Evolutionary conservation across 2,113 vertebrate species (phyloP), one percentile per base, ranked within the genome.

Genomic region (Bos indicus): DNA sequence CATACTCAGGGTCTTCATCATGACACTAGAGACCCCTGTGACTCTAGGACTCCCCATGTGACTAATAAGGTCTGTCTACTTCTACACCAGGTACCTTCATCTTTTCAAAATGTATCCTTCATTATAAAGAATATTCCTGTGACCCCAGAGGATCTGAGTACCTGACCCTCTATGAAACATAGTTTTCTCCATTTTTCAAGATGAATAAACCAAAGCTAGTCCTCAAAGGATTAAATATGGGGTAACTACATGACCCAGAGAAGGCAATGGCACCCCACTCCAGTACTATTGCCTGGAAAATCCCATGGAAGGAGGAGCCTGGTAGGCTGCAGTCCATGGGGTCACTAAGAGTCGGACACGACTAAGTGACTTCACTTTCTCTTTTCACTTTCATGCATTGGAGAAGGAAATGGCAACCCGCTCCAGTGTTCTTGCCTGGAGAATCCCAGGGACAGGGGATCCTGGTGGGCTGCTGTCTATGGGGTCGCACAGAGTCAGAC

Each of bases 131-230:
- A 86, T 59, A 33, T 54, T 81, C n/a, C 80, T 33, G n/a, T 56
- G 83, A 46, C 59, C 43, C 7, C 54, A 51, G 56, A 78, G n/a
- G n/a, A 67, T 71, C 28, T 91, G 80, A 82, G 21, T n/a, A 93
- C 40, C 7, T 85, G 26, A 48, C 36, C n/a, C 40, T 95, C 52
- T 16, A 17, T 23, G 52, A 71, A 87, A 92, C 26, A 62, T 25
- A 9, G 13, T 77, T 93, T 88, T 62, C n/a, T 89, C 80, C 40
- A 56, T 92, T 95, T 95, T 94, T 80, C 51, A 90, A 95, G 74
- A 87, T 28, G 33, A 94, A 62, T 28, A 93, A 54, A 81, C 26
- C 77, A 95, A 96, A 91, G 30, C 12, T 71, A 51, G 15, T 43
- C 14, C 36, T 90, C 64, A 52, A 77, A 94, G 90, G 28, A n/a